phyloP scores from a whole-genome alignment of 2,888 invertebrate species.

The Rhimphoctona megacephalus region DNA sequence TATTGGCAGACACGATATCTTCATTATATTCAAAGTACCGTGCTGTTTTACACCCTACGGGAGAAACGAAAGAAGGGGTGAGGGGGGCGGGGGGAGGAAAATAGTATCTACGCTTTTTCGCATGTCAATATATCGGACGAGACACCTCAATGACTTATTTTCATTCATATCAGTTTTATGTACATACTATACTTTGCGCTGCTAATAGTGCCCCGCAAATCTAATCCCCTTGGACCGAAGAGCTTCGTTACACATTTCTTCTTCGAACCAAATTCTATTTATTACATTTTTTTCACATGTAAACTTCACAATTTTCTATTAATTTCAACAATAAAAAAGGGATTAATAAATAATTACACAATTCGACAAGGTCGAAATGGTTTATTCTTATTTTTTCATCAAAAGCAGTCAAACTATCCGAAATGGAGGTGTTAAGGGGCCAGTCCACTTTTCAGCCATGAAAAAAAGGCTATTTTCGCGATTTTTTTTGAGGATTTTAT shows the following conservation, averaged over 20 bases:
- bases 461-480: too few species aligned
- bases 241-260: slow-evolving; percentile 40
- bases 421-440: not conserved
- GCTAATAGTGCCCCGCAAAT: slow-evolving; percentile 4
- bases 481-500: too few species aligned
- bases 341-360: not conserved
- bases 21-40: slow-evolving; percentile 63
- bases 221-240: slow-evolving; percentile 11
- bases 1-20: slow-evolving; percentile 64
- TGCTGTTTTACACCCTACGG: slow-evolving; percentile 47
- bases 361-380: not conserved
- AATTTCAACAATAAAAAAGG: not conserved
- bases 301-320: not conserved
- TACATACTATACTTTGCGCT: slow-evolving; percentile 31
- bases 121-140: slow-evolving; percentile 60
- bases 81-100: slow-evolving; percentile 10
- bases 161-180: slow-evolving; percentile 34
- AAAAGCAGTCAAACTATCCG: not conserved
- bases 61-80: slow-evolving; percentile 29
- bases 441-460: too few species aligned
- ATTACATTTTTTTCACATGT: slow-evolving; percentile 9
- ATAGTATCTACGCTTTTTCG: slow-evolving; percentile 55
- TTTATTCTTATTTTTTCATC: not conserved
- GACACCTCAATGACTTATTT: slow-evolving; percentile 58
- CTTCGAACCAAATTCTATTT: not conserved